These are phyloP conservation scores for Sebastiscus albofasciatus DNA, from an alignment of 2,797 vertebrate genomes.

Conservation along the genomic window DNA sequence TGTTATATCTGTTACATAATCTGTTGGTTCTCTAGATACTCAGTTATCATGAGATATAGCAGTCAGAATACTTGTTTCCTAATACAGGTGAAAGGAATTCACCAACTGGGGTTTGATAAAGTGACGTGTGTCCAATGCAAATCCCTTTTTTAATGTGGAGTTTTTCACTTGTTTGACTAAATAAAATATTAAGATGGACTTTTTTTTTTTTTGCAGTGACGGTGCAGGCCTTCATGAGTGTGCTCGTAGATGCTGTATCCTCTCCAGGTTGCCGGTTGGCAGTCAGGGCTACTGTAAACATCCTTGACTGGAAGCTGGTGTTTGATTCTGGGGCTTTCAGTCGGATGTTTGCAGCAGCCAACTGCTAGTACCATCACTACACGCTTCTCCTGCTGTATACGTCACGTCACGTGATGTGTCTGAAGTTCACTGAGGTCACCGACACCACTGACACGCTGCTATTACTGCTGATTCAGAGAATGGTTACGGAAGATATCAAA, in stretches of 20 bases:
- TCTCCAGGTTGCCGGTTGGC: constrained; percentile 78
- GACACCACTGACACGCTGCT: neutral
- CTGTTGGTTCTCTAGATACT: neutral
- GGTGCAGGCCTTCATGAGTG: neutral
- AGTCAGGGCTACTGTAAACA: constrained; percentile 99
- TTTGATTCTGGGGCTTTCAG: constrained; percentile 94
- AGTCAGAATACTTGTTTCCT: neutral
- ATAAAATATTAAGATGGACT: neutral
- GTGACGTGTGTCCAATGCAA: too few relatives aligned
- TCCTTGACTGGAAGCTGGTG: constrained; percentile 99
- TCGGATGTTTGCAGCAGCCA: constrained; percentile 99
- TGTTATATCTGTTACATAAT: neutral
- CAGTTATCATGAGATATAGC: neutral
- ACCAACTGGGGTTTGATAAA: neutral
- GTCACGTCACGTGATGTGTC: accelerated
- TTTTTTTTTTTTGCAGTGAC: neutral
- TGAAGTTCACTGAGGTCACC: neutral
- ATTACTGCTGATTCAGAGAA: neutral
- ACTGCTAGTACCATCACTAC: constrained; percentile 89
- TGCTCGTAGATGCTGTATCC: constrained; percentile 22
- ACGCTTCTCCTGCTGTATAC: neutral
- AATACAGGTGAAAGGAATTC: neutral
- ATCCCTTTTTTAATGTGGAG: neutral
- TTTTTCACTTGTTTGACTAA: neutral
- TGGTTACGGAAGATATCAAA: too few relatives aligned